Conservation (phyloP, 2,888 invertebrate genomes). For the Beris chalybata region DNA sequence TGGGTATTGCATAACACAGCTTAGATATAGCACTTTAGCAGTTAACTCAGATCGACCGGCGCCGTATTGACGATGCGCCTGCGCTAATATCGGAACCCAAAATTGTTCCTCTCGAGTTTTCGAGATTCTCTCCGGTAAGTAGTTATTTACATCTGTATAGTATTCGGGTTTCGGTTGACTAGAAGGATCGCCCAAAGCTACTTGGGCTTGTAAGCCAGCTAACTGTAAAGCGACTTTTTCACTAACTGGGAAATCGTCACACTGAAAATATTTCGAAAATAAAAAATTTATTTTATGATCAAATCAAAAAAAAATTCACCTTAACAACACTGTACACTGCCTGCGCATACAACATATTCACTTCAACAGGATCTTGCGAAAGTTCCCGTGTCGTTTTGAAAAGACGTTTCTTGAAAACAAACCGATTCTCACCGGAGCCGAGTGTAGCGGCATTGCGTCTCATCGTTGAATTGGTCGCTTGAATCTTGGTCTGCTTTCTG, state of each 20-base stretch:
- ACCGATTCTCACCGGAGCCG: constrained; percentile 85
- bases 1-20: constrained; percentile 96
- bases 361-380: constrained; percentile 93
- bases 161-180: constrained; percentile 75
- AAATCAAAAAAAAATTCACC: constrained; percentile 58
- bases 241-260: constrained; percentile 93
- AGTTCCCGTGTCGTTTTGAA: constrained; percentile 87
- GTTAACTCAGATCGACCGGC: constrained; percentile 89
- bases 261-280: constrained; percentile 57
- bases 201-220: constrained; percentile 93
- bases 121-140: constrained; percentile 82
- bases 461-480: constrained; percentile 58
- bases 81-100: constrained; percentile 85
- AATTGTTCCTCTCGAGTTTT: constrained; percentile 77
- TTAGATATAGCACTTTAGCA: constrained; percentile 89
- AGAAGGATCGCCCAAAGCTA: constrained; percentile 83
- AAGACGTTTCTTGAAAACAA: constrained; percentile 87
- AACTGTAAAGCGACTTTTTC: constrained; percentile 92
- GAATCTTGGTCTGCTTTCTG: constrained; percentile 62
- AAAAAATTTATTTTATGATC: constrained; percentile 21
- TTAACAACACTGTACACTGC: constrained; percentile 94
- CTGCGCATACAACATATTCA: constrained; percentile 90
- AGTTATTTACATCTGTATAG: constrained; percentile 89
- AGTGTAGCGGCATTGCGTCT: constrained; percentile 68
- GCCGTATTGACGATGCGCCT: constrained; percentile 88